Percentiles rank a stretch among this genome's conserved stretches.
phyloP scores from a whole-genome alignment of 2,888 invertebrate genomes.

The Lepidocyrtinus sp. region DNA sequence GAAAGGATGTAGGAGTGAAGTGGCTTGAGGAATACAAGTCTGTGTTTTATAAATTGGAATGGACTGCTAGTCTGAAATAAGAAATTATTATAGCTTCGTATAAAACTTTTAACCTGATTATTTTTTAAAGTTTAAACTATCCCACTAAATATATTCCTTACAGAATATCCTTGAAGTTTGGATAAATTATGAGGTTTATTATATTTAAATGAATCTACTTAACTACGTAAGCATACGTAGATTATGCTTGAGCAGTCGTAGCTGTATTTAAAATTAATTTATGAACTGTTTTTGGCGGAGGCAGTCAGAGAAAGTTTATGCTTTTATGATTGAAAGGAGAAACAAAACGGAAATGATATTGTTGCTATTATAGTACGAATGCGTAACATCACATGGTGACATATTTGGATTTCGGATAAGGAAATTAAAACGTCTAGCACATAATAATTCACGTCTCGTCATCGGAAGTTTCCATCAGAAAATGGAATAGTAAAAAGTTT shows the following conservation, averaged over 20 bases:
- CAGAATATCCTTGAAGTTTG: neutral
- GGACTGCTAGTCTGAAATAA: slow-evolving; percentile 3
- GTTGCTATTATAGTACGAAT: too few species aligned
- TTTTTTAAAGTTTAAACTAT: neutral
- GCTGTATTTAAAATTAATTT: neutral
- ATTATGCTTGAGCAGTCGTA: neutral
- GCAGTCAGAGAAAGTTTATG: neutral
- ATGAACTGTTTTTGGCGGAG: neutral
- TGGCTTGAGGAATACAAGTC: slow-evolving; percentile 5
- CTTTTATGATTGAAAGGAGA: neutral
- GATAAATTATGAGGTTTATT: neutral
- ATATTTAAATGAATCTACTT: neutral
- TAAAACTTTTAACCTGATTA: slow-evolving; percentile 10
- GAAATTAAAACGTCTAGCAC: neutral
- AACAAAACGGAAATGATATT: neutral
- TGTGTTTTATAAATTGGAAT: slow-evolving; percentile 1
- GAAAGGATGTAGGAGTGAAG: neutral
- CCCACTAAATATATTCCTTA: neutral
- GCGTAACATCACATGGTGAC: too few species aligned
- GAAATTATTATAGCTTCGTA: slow-evolving; percentile 12
- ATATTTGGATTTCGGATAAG: neutral
- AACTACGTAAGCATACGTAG: neutral
- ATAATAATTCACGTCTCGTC: neutral
- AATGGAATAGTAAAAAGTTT: neutral
- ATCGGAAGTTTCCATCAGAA: neutral